A percentile compares a stretch with the other conserved stretches of the same genome.
These are phyloP conservation scores for Melanocharis versteri DNA, from an alignment of 2,113 vertebrate species.

Conservation along the genomic window DNA sequence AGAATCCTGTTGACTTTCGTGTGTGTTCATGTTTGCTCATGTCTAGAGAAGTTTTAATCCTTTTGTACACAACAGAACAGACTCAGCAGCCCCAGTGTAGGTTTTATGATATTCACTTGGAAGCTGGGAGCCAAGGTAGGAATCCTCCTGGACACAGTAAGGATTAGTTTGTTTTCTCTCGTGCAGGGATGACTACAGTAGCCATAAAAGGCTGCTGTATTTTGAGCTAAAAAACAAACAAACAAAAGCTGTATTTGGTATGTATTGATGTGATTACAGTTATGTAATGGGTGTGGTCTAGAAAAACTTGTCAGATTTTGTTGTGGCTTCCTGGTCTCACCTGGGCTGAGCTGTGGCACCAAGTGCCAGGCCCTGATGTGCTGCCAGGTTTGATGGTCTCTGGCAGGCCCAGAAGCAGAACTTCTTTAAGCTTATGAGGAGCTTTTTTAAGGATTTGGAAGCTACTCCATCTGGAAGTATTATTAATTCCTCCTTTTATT, in stretches of 20 bases:
- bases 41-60: neutral
- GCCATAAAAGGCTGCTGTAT: neutral
- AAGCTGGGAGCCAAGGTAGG: neutral
- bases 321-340: neutral
- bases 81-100: neutral
- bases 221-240: neutral
- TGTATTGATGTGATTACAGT: neutral
- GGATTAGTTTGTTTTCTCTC: neutral
- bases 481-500: neutral
- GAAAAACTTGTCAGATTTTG: neutral
- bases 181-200: neutral
- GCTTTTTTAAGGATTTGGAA: neutral
- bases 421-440: neutral
- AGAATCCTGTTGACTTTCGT: neutral
- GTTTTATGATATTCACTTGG: neutral
- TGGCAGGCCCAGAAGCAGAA: neutral
- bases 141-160: neutral
- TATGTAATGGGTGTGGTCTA: neutral
- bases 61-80: neutral
- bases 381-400: neutral
- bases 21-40: neutral
- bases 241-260: neutral
- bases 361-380: neutral
- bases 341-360: neutral
- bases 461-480: neutral